Percentiles rank a stretch among this genome's conserved stretches.
These are phyloP conservation scores for Watsonalla binaria DNA, from an alignment of 2,888 invertebrate species.

Conservation along the genomic window DNA sequence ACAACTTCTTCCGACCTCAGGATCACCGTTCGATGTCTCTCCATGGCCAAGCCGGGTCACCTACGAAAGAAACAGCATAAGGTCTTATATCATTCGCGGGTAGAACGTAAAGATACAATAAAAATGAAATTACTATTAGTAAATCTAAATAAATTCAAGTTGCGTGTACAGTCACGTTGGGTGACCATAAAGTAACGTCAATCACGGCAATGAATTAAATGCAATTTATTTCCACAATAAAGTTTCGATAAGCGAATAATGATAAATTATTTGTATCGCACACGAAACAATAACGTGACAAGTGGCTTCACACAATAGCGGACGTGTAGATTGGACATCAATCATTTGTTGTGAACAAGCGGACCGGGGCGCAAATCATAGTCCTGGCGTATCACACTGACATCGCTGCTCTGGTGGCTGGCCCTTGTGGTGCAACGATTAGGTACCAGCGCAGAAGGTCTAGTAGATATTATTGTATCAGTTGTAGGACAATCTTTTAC, in stretches of 20 bases:
- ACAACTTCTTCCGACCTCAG: too few relatives aligned
- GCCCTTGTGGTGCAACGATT: conserved; percentile 10
- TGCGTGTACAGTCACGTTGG: too few relatives aligned
- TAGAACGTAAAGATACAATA: too few relatives aligned
- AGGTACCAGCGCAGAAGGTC: conserved; percentile 9
- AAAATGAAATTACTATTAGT: too few relatives aligned
- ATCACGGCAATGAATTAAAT: background rate
- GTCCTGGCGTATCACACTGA: conserved; percentile 65
- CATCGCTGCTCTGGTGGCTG: conserved; percentile 56
- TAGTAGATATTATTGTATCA: conserved; percentile 8
- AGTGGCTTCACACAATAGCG: conserved; percentile 29
- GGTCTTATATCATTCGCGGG: too few relatives aligned
- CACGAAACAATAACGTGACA: conserved; percentile 12
- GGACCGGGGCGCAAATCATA: conserved; percentile 74
- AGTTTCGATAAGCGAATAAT: background rate
- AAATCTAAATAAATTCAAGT: too few relatives aligned
- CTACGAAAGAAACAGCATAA: too few relatives aligned
- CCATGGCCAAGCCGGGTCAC: too few relatives aligned
- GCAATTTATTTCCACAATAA: background rate
- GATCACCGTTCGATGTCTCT: too few relatives aligned
- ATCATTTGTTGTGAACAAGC: conserved; percentile 67
- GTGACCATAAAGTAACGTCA: background rate
- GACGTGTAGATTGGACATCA: conserved; percentile 61
- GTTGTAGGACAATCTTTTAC: too few relatives aligned
- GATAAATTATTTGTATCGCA: background rate